Base-by-base conservation (phyloP, 2,797 vertebrate genomes). In the Emys orbicularis region DNA sequence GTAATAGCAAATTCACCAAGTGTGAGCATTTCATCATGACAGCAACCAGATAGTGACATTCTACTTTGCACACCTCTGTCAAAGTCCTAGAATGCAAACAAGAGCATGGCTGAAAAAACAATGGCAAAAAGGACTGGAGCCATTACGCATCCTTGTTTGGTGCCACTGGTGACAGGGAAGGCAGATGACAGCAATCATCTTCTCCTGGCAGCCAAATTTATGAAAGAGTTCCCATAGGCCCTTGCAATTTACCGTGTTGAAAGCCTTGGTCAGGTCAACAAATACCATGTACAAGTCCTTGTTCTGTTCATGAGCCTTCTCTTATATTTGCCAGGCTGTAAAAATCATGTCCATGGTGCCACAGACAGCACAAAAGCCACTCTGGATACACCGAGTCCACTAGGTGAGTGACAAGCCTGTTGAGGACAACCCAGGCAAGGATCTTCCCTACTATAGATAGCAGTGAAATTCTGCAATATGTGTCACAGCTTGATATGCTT, bases 1-100 rank as follows among this genome's bases (percentile, higher is more conserved):
- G 27, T 1, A 7, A 15, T 57, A 77, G 82, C 8, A 16, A 83
- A 57, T 81, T 88, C 79, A 77, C 59, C 53, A 65, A 80, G 25
- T 2, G 65, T 80, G 41, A 68, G 12, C 12, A 12, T 37, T 77
- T 77, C 0, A 0, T n/a, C 31, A 0, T 49, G 74, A 29, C 41
- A 76, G 44, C 44, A 76, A 76, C 41, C 41, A 44, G 41, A 76
- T 76, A 76, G 27, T 29, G 44, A 27, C 44, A 76, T 15, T 25
- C 44, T 13, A 47, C 74, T 44, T 47, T 76, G 23, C 41, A 44
- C 12, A 15, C 44, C 21, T 72, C n/a, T 41, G 21, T 23, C 21
- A 72, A 41, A 72, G n/a, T 41, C 68, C 68, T 72, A 37, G 68
- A 72, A 72, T 23, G 5, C 21, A 37, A 77, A 77, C 12, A 44